Evolutionary conservation across 2,797 vertebrate genomes (phyloP).

Genomic region (Coluber constrictor): DNA sequence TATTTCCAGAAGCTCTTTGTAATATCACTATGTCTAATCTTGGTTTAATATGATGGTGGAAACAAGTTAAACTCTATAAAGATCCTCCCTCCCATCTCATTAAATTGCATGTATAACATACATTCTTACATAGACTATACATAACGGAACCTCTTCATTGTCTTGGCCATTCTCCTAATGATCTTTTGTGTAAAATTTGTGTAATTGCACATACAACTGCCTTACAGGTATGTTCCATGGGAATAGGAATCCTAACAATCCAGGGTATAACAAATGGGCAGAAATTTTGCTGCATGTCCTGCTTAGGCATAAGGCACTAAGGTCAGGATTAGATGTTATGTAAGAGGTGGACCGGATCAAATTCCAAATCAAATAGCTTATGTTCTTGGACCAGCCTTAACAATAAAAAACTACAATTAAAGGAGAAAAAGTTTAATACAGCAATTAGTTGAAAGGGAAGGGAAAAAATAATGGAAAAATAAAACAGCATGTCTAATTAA

Average conservation of each 20-base stretch:
- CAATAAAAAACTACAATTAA: background rate
- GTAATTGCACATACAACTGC: background rate
- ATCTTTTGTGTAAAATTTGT: background rate
- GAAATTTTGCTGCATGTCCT: background rate
- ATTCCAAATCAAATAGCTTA: background rate
- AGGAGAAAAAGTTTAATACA: background rate
- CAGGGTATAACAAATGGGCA: background rate
- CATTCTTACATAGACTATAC: background rate
- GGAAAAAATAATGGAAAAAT: background rate
- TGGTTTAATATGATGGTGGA: background rate
- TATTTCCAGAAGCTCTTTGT: background rate
- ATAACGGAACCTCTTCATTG: background rate
- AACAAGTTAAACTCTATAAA: background rate
- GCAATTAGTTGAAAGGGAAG: background rate
- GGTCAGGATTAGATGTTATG: background rate
- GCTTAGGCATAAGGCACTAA: background rate
- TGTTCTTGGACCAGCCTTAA: background rate
- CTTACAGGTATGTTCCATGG: background rate
- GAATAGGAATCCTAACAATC: background rate
- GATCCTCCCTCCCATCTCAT: background rate
- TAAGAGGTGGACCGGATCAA: background rate
- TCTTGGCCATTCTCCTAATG: background rate
- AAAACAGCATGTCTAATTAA: background rate
- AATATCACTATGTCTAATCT: background rate
- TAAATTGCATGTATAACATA: background rate